phyloP scores from a whole-genome alignment of 2,888 invertebrate genomes.

The Antheraea yamamai region DNA sequence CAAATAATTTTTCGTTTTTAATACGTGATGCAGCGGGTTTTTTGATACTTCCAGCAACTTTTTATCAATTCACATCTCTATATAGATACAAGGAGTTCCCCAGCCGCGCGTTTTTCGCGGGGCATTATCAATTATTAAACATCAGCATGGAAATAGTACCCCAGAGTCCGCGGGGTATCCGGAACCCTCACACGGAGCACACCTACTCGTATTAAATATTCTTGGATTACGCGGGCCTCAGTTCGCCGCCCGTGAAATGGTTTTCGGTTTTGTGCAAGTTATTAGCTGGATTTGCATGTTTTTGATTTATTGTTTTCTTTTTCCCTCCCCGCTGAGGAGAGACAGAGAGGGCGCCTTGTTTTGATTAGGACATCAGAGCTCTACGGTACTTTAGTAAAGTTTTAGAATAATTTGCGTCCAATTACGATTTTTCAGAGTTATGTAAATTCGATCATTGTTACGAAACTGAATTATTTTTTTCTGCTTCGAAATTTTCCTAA shows the following conservation, averaged over 20 bases:
- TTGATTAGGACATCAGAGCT: conserved; percentile 37
- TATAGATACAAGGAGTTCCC: conserved; percentile 44
- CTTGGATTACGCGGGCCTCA: conserved; percentile 63
- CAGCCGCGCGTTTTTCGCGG: conserved; percentile 76
- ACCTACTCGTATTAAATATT: conserved; percentile 79
- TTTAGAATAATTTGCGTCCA: conserved; percentile 12
- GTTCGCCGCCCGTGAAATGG: conserved; percentile 77
- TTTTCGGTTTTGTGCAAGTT: conserved; percentile 81
- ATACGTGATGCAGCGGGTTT: too few species aligned
- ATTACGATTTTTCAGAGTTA: conserved; percentile 15
- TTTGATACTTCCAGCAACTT: too few species aligned
- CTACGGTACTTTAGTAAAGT: conserved; percentile 10
- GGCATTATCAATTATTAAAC: conserved; percentile 83
- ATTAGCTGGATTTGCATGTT: conserved; percentile 81
- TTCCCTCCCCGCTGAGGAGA: conserved; percentile 30
- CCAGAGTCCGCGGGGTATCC: conserved; percentile 64
- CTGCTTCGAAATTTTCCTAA: neutral
- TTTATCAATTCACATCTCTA: conserved; percentile 47
- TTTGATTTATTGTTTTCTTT: conserved; percentile 77
- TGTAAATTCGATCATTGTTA: conserved; percentile 13
- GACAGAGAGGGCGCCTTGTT: conserved; percentile 38
- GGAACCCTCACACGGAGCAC: conserved; percentile 62
- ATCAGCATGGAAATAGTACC: conserved; percentile 82
- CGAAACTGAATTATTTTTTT: conserved; percentile 10
- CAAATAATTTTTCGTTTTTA: too few species aligned